phyloP scores from a whole-genome alignment of 2,797 vertebrate species.

The Sternarchorhynchus goeldii region DNA sequence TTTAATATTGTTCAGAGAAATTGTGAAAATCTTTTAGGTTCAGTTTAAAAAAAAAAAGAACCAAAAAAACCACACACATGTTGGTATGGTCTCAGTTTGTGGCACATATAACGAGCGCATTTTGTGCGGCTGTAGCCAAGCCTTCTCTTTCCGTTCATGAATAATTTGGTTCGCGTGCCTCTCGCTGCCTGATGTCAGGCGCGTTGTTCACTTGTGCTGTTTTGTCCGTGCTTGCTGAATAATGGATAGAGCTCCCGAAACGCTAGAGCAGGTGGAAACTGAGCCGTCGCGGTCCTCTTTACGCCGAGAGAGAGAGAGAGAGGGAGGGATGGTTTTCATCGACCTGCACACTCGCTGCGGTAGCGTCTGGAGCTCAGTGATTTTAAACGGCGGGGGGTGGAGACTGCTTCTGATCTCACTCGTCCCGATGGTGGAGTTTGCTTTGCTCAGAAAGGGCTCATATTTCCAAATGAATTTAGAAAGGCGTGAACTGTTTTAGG shows the following conservation, averaged over 20 bases:
- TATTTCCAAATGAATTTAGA: no score
- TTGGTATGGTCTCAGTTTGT: not conserved
- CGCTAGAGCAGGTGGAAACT: slow-evolving; percentile 71
- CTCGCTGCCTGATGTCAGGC: slow-evolving; percentile 73
- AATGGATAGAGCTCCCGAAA: slow-evolving; percentile 76
- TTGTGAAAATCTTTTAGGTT: no score
- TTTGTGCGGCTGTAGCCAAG: slow-evolving; percentile 55
- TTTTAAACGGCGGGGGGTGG: no score
- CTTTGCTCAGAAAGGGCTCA: no score
- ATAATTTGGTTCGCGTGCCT: slow-evolving; percentile 74
- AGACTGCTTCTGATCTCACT: no score
- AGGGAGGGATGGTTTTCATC: slow-evolving; percentile 18
- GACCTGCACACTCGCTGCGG: not conserved
- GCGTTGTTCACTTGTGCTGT: slow-evolving; percentile 67
- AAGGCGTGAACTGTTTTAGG: no score
- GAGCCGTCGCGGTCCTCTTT: slow-evolving; percentile 66
- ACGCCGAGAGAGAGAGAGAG: slow-evolving; percentile 5
- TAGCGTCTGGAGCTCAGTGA: no score
- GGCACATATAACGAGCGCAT: not conserved
- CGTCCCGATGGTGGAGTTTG: no score
- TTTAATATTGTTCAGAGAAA: no score
- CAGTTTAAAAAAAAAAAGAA: no score
- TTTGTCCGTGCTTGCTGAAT: slow-evolving; percentile 76
- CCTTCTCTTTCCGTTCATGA: slow-evolving; percentile 73
- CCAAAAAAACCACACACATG: no score